Conservation (phyloP, 2,113 vertebrate genomes). For the Naja naja region DNA sequence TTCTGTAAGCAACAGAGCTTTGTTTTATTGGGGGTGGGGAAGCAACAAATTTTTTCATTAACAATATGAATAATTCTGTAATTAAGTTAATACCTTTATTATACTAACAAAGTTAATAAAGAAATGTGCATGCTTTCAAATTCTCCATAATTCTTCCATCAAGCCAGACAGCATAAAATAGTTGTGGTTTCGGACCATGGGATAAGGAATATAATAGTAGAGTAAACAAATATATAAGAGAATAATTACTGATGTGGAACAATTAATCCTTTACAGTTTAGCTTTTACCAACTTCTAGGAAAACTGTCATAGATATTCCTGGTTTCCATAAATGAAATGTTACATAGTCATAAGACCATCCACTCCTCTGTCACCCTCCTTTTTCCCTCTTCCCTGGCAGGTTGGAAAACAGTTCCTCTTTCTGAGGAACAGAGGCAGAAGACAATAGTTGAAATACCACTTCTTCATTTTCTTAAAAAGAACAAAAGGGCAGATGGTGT, state of each 20-base stretch:
- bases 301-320: not conserved
- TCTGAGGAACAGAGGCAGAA: slow-evolving; percentile 35
- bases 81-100: not conserved
- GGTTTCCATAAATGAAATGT: not conserved
- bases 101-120: not conserved
- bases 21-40: not conserved
- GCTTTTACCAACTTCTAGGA: not conserved
- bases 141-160: not conserved
- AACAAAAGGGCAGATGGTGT: not conserved
- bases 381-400: not conserved
- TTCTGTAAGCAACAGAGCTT: not conserved
- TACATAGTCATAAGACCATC: not conserved
- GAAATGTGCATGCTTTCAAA: not conserved
- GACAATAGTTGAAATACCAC: not conserved
- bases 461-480: slow-evolving; percentile 34
- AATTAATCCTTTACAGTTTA: not conserved
- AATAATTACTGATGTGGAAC: not conserved
- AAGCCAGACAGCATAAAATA: not conserved
- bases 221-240: not conserved
- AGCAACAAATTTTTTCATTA: not conserved
- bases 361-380: not conserved
- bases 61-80: not conserved
- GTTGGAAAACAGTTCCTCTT: slow-evolving; percentile 23
- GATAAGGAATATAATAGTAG: not conserved
- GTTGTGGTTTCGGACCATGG: not conserved